Conservation (phyloP, 2,797 vertebrate species). For the Falco novaeseelandiae region DNA sequence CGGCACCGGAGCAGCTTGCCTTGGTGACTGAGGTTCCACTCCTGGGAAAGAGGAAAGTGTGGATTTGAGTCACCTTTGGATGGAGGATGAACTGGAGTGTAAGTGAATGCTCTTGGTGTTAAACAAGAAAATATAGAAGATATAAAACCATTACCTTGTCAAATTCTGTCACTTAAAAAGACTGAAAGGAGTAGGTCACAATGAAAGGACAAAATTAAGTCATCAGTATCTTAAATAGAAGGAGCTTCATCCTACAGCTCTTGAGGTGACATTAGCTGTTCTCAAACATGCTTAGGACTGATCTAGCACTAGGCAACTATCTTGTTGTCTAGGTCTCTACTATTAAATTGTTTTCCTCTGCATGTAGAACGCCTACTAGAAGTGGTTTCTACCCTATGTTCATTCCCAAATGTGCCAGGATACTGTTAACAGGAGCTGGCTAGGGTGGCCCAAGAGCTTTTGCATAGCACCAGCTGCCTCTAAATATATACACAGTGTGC, state of each 20-base stretch:
- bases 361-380: background rate
- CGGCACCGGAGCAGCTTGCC: background rate
- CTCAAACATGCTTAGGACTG: fast-evolving
- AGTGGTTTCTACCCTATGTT: background rate
- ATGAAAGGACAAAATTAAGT: background rate
- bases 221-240: background rate
- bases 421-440: background rate
- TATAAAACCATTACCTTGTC: background rate
- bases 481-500: fast-evolving
- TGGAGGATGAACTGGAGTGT: background rate
- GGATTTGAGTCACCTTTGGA: background rate
- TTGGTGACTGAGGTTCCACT: background rate
- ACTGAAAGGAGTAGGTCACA: background rate
- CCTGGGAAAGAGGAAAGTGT: background rate
- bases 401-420: background rate
- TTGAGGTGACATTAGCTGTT: background rate
- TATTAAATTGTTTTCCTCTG: background rate
- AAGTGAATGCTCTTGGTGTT: background rate
- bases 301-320: background rate
- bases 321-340: background rate
- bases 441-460: background rate
- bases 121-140: background rate
- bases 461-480: background rate
- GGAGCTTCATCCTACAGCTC: background rate
- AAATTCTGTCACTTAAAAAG: background rate